Evolutionary conservation across 1,140 invertebrate genomes (phyloP).

Genomic region (Ylistrum balloti): DNA sequence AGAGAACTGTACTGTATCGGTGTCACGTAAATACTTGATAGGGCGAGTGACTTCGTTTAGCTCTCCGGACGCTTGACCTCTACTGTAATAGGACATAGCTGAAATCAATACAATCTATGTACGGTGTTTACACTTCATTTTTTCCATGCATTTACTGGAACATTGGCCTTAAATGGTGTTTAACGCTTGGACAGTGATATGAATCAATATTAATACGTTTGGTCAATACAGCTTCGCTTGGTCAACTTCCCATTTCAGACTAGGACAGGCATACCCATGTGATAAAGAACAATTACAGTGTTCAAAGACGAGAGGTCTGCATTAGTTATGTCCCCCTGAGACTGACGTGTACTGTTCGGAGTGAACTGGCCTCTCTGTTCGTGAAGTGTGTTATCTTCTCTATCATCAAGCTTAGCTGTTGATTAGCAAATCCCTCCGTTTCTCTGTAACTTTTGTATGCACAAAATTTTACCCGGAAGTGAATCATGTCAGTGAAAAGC

Average conservation of each 20-base stretch:
- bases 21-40: neutral
- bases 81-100: neutral
- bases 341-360: neutral
- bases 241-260: neutral
- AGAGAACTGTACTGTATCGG: neutral
- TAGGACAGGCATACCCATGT: neutral
- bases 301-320: neutral
- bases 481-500: no score
- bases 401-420: no score
- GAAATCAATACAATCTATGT: neutral
- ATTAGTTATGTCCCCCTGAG: neutral
- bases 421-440: no score
- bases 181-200: neutral
- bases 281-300: neutral
- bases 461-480: no score
- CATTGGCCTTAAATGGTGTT: constrained; percentile 15
- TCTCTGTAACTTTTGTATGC: no score
- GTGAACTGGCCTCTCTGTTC: neutral
- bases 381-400: no score
- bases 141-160: neutral
- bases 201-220: neutral
- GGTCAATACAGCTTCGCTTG: constrained; percentile 2
- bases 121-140: neutral
- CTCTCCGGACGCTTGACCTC: neutral
- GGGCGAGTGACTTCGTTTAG: neutral